These are phyloP conservation scores for Oryzias woworae DNA, from an alignment of 2,113 vertebrate genomes.

Conservation along the genomic window DNA sequence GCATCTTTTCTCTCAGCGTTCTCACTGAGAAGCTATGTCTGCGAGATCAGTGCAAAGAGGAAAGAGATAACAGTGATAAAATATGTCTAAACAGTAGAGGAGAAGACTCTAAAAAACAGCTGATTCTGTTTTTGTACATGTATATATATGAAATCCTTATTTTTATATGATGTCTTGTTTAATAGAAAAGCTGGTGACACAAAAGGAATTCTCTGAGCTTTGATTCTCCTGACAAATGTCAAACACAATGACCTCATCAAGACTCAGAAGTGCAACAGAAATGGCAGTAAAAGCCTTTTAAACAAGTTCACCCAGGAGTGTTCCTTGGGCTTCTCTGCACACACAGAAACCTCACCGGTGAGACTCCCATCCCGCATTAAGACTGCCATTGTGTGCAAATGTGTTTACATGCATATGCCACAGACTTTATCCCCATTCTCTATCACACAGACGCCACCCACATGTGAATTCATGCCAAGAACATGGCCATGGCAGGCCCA, in stretches of 20 bases:
- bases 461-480: slow-evolving; percentile 20
- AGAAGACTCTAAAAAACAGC: slow-evolving; percentile 4
- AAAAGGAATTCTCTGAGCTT: slow-evolving; percentile 16
- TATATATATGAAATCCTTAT: background rate
- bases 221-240: slow-evolving; percentile 33
- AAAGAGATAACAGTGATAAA: slow-evolving; percentile 24
- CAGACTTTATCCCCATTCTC: slow-evolving; percentile 31
- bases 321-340: slow-evolving; percentile 44
- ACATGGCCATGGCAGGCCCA: slow-evolving; percentile 1
- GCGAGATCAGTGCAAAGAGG: slow-evolving; percentile 31
- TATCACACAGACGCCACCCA: slow-evolving; percentile 18
- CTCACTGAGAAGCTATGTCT: slow-evolving; percentile 6
- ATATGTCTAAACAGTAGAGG: background rate
- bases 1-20: slow-evolving; percentile 1
- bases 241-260: slow-evolving; percentile 57
- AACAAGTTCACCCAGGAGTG: slow-evolving; percentile 20
- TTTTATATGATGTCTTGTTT: background rate
- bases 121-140: too few species aligned
- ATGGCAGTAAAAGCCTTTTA: slow-evolving; percentile 61
- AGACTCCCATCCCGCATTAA: slow-evolving; percentile 7
- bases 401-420: slow-evolving; percentile 25
- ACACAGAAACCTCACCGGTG: slow-evolving; percentile 21
- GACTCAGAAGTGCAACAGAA: slow-evolving; percentile 36
- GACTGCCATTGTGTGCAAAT: slow-evolving; percentile 28
- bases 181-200: slow-evolving; percentile 4